These are phyloP conservation scores for Lophotis ruficrista DNA, from an alignment of 2,113 vertebrate genomes.

Conservation along the genomic window DNA sequence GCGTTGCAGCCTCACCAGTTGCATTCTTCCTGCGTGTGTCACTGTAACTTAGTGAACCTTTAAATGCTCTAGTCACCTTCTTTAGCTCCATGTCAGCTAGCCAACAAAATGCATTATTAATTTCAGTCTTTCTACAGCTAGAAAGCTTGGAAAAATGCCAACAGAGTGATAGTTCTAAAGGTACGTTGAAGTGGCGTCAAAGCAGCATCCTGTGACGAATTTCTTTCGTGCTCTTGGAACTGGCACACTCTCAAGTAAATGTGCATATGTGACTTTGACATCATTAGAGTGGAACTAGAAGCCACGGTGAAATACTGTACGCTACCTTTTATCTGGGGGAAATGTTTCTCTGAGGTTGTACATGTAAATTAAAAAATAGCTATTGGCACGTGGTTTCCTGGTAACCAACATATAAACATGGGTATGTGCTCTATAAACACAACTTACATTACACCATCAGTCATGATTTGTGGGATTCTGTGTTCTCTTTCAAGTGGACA, in stretches of 20 bases:
- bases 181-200: not conserved
- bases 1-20: not conserved
- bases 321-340: not conserved
- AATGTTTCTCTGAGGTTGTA: not conserved
- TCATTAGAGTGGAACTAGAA: not conserved
- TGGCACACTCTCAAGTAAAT: not conserved
- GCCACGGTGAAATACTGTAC: not conserved
- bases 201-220: slow-evolving; percentile 34
- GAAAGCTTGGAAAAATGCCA: not conserved
- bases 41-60: not conserved
- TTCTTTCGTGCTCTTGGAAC: not conserved
- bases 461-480: not conserved
- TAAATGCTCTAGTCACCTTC: not conserved
- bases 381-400: not conserved
- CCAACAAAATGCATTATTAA: not conserved
- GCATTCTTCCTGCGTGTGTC: not conserved
- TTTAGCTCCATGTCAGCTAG: not conserved
- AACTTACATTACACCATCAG: not conserved
- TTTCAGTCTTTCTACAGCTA: not conserved
- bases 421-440: not conserved
- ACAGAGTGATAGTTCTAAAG: not conserved
- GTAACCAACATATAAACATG: not conserved
- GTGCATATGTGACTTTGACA: not conserved
- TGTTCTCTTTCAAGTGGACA: not conserved
- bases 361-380: not conserved